phyloP scores from a whole-genome alignment of 2,113 vertebrate species.

The Dromiciops gliroides region DNA sequence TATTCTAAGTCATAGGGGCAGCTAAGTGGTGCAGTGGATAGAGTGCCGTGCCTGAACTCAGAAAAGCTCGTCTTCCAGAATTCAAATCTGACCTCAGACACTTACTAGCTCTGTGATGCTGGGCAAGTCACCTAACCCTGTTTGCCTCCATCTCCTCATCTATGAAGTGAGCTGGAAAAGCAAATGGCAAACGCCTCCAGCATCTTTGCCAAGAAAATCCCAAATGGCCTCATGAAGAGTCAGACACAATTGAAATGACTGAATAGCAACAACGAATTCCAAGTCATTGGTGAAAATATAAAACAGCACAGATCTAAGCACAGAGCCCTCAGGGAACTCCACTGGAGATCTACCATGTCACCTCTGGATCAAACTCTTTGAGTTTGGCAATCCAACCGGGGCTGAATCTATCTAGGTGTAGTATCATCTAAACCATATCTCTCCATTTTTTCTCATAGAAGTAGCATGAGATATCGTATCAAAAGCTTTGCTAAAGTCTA shows the following conservation, averaged over 20 bases:
- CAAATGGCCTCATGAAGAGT: not conserved
- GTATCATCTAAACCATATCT: not conserved
- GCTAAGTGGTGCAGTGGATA: not conserved
- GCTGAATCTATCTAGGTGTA: not conserved
- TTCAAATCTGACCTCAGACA: not conserved
- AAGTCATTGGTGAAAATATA: not conserved
- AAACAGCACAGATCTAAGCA: not conserved
- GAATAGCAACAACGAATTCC: not conserved
- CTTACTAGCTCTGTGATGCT: not conserved
- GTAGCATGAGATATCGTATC: not conserved
- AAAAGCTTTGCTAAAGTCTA: not conserved
- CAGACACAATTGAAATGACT: not conserved
- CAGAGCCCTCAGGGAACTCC: not conserved
- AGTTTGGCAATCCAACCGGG: not conserved
- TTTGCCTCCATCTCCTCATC: not conserved
- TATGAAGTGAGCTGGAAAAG: not conserved
- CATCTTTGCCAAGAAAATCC: not conserved
- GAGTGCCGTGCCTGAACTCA: not conserved
- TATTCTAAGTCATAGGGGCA: not conserved
- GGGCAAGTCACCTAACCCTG: not conserved
- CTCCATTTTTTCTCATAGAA: not conserved
- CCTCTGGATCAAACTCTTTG: not conserved
- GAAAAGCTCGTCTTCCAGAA: not conserved
- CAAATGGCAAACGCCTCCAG: not conserved
- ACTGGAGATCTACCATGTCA: not conserved